A percentile compares a stretch with the other conserved stretches of the same genome.
Evolutionary conservation across 2,888 invertebrate genomes (phyloP).

Genomic region (Rhagophthalmus giganteus): DNA sequence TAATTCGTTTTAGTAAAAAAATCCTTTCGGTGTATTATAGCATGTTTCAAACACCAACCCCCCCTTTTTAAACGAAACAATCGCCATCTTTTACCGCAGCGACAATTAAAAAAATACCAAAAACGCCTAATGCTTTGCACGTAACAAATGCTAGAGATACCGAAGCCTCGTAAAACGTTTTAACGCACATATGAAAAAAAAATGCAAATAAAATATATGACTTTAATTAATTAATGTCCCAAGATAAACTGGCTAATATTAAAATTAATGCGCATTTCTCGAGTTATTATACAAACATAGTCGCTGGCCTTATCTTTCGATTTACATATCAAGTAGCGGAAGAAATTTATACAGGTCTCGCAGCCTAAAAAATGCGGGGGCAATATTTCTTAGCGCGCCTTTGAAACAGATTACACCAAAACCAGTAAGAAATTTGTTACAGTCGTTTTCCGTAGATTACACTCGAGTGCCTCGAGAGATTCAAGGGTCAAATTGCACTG

Average conservation of each 20-base stretch:
- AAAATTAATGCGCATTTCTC: neutral
- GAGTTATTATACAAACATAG: neutral
- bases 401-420: neutral
- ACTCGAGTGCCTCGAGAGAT: slow-evolving; percentile 9
- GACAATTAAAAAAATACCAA: too few species aligned
- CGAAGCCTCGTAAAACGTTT: too few species aligned
- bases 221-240: neutral
- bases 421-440: slow-evolving; percentile 2
- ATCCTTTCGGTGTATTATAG: too few species aligned
- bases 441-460: slow-evolving; percentile 4
- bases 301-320: neutral
- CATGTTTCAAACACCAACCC: too few species aligned
- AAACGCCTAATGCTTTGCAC: too few species aligned
- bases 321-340: neutral
- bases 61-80: too few species aligned
- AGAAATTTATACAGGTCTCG: too few species aligned
- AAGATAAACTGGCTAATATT: neutral
- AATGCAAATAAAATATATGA: neutral
- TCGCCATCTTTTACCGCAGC: too few species aligned
- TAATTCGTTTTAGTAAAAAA: too few species aligned
- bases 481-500: slow-evolving; percentile 9
- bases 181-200: too few species aligned
- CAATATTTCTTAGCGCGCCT: neutral
- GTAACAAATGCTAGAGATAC: too few species aligned
- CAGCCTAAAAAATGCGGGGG: neutral